Evolutionary conservation across 2,797 vertebrate genomes (phyloP), one percentile per base, ranked within the genome.

Genomic region (Glossophaga mutica): DNA sequence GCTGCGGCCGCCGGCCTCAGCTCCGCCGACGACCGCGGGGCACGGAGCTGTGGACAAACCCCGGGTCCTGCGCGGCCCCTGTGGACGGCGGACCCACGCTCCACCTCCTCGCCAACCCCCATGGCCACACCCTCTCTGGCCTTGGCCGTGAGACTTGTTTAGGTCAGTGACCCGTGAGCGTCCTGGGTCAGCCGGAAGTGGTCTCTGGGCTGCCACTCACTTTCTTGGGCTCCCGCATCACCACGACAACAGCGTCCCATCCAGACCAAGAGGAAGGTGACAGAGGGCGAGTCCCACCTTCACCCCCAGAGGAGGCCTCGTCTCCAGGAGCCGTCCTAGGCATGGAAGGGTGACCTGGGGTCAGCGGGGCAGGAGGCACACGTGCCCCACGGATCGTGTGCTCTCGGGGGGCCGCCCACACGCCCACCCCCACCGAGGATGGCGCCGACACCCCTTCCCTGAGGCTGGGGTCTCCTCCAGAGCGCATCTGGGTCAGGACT

Each of bases 361-460:
- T 90, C 7, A 71, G 26, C 0, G 32, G 34, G 10, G 10, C 19
- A 39, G 46, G 65, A 37, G 67, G 79, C 24, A 22, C 11, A 5
- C 2, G 0, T 3, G 8, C 8, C 0, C 6, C 57, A 22, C 4
- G 18, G 37, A 68, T 42, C 3, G 0, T 0, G 4, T 24, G 76
- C 39, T 32, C 57, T 39, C 1, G 29, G 52, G 5, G 14, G 59
- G 34, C 48, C 1, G 2, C 1, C 26, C 9, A 0, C 6, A 0
- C 1, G 5, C 37, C 0, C 1, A 67, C 73, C 82, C 74, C 24
- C 21, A 19, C 0, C 0, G 7, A 70, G 0, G n/a, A 29, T 0
- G 50, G 46, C 15, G 0, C 46, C 5, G 0, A 11, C 14, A 15
- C 32, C 37, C 44, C 26, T 34, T 57, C 37, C 34, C 1, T 2